A percentile compares a stretch with the other conserved stretches of the same genome.
Evolutionary conservation across 2,888 invertebrate species (phyloP).

Genomic region (Tubiluchus corallicola): DNA sequence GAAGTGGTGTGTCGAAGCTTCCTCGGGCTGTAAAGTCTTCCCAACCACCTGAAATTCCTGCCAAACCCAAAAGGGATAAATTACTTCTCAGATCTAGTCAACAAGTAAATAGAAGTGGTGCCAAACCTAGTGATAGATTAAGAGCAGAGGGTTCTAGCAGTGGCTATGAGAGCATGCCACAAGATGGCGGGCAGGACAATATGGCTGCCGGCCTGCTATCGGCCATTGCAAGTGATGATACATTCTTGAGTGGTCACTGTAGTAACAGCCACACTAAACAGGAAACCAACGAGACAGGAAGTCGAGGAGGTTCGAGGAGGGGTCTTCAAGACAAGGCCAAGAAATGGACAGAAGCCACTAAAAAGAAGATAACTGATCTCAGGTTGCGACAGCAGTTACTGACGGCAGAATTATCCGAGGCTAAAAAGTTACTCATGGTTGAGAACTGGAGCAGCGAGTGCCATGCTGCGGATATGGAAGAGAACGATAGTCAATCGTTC

Average conservation of each 20-base stretch:
- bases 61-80: no score
- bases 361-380: constrained; percentile 13
- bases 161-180: constrained; percentile 73
- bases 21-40: no score
- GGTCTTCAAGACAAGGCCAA: constrained; percentile 11
- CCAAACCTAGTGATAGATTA: no score
- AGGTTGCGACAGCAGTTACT: constrained; percentile 30
- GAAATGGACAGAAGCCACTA: no score
- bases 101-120: no score
- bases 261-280: no score
- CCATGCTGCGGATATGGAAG: no score
- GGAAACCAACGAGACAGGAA: constrained; percentile 18
- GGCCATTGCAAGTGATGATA: constrained; percentile 26
- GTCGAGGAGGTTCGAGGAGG: constrained; percentile 18
- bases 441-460: constrained; percentile 19
- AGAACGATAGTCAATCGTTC: constrained; percentile 33
- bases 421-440: constrained; percentile 36
- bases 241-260: no score
- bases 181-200: constrained; percentile 64
- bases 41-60: no score
- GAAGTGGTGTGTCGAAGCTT: no score
- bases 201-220: constrained; percentile 45
- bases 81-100: no score
- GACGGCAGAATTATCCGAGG: constrained; percentile 34
- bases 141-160: constrained; percentile 45